A percentile compares a stretch with the other conserved stretches of the same genome.
These are phyloP conservation scores for Propithecus deckenii DNA, from an alignment of 2,797 vertebrate genomes.

Conservation along the genomic window DNA sequence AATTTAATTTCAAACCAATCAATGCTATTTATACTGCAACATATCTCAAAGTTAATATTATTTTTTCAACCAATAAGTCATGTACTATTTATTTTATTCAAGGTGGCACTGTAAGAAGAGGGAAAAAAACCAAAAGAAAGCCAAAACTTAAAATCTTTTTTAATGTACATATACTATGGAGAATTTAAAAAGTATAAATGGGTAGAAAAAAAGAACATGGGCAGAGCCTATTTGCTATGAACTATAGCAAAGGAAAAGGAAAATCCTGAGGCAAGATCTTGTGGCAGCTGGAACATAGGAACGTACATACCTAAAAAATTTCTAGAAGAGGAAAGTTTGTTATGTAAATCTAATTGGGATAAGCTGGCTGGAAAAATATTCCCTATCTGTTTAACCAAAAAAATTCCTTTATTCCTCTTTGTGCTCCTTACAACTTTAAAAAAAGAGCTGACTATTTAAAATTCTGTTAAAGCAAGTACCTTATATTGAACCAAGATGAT, in stretches of 20 bases:
- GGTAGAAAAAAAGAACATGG: conserved; percentile 61
- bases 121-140: conserved; percentile 39
- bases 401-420: conserved; percentile 62
- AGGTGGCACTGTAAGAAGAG: neutral
- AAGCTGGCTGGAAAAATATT: conserved; percentile 81
- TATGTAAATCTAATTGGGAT: conserved; percentile 78
- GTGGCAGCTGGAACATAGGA: conserved; percentile 78
- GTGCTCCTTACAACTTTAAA: conserved; percentile 76
- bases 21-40: conserved; percentile 46
- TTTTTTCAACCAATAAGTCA: conserved; percentile 52
- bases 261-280: conserved; percentile 72
- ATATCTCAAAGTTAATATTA: neutral
- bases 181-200: conserved; percentile 60
- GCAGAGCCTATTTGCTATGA: conserved; percentile 73
- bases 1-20: conserved; percentile 46
- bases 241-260: conserved; percentile 72
- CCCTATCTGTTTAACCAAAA: conserved; percentile 80
- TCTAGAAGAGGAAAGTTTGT: conserved; percentile 75
- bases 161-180: conserved; percentile 72
- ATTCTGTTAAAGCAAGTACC: conserved; percentile 85
- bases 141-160: conserved; percentile 61
- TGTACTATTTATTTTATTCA: neutral
- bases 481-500: conserved; percentile 61
- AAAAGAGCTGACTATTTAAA: conserved; percentile 84
- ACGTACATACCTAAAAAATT: conserved; percentile 68